Evolutionary conservation across 1,140 invertebrate genomes (phyloP), one percentile per base, ranked within the genome.

Genomic region (Hermetia illucens): DNA sequence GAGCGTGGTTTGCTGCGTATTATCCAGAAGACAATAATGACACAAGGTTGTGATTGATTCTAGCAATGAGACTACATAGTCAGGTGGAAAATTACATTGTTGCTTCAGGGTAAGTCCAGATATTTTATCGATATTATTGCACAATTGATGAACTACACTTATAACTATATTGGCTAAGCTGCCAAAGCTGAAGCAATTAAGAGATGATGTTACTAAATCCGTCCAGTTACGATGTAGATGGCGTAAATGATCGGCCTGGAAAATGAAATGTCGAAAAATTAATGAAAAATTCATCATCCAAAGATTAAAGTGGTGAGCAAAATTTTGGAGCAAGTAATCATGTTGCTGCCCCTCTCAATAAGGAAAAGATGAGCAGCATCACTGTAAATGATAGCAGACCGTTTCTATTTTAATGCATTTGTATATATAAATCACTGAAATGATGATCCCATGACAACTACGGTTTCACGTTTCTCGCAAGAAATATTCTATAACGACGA

Each of bases 21-120:
- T 71, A 55, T 91, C 84, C 43, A 91, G 61, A 12, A 92, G 62
- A 48, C 85, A 90, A 59, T 85, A 90, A 58, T 92, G 87, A 47
- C 82, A 75, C 5, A 92, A 61, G 24, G 84, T 79, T 1, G 84
- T 88, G 36, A 92, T 55, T 1, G 82, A 80, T 63, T 91, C 84
- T 38, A 92, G 56, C 53, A 85, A 72, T 1, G 72, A 82, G 1
- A 87, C 68, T 1, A 82, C 71, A 55, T 91, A 88, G 63, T 91
- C 85, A 1, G 82, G 75, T 2, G 82, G 80, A 31, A 55, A 51
- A 34, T 55, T 50, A 0, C 45, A 44, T 32, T 55, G 55, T 35
- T 53, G 49, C 4, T 50, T 57, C 10, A 68, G 52, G 1, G 45
- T 50, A 6, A 56, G 30, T 21, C 48, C 48, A 9, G 64, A 53